Evolutionary conservation across 2,797 vertebrate genomes (phyloP).

Genomic region (Peromyscus aztecus): DNA sequence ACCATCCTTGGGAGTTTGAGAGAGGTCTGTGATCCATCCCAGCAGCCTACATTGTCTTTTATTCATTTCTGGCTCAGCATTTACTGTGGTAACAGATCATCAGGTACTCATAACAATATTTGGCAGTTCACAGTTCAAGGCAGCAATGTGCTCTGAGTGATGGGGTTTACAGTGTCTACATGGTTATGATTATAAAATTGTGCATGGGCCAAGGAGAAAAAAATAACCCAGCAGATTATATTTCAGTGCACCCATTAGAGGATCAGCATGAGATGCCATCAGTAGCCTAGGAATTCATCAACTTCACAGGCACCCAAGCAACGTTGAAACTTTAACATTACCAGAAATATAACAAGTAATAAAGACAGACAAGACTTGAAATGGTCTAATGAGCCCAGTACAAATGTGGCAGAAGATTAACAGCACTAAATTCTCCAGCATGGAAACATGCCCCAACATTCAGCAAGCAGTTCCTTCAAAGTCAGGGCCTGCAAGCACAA

Average conservation of each 20-base stretch:
- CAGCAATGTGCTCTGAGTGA: slow-evolving; percentile 72
- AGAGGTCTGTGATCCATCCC: slow-evolving; percentile 31
- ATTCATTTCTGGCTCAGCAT: slow-evolving; percentile 76
- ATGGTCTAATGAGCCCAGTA: slow-evolving; percentile 79
- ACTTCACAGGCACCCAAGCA: slow-evolving; percentile 80
- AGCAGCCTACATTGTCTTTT: slow-evolving; percentile 56
- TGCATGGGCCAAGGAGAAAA: slow-evolving; percentile 77
- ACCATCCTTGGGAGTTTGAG: slow-evolving; percentile 15
- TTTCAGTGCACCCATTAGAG: slow-evolving; percentile 82
- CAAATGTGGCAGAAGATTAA: slow-evolving; percentile 81
- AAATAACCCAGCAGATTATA: slow-evolving; percentile 84
- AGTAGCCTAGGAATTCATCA: slow-evolving; percentile 76
- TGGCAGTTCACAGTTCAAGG: slow-evolving; percentile 77
- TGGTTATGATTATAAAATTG: slow-evolving; percentile 82
- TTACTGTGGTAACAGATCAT: slow-evolving; percentile 78
- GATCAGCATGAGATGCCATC: slow-evolving; percentile 79
- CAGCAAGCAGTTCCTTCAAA: slow-evolving; percentile 79
- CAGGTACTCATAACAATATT: slow-evolving; percentile 78
- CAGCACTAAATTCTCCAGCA: slow-evolving; percentile 73
- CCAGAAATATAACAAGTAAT: slow-evolving; percentile 86
- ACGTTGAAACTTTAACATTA: slow-evolving; percentile 83
- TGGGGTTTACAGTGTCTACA: slow-evolving; percentile 79
- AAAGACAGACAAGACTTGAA: slow-evolving; percentile 84
- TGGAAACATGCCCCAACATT: slow-evolving; percentile 78
- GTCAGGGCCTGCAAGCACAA: slow-evolving; percentile 37